Evolutionary conservation across 2,888 invertebrate genomes (phyloP).

Genomic region (Sturmia bella): DNA sequence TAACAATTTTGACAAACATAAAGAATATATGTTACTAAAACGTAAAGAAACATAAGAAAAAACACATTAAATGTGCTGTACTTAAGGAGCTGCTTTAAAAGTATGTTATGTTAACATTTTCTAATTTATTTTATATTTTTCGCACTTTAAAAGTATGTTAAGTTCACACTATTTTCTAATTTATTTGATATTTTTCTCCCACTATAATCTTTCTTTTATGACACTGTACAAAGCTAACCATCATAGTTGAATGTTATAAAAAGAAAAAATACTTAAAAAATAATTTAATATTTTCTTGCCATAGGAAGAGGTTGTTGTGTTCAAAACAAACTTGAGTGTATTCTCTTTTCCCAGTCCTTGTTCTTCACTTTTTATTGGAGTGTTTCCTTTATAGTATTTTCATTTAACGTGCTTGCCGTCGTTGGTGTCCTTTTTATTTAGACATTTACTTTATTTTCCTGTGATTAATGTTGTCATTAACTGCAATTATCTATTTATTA

Average conservation of each 20-base stretch:
- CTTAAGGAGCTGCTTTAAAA: too few relatives aligned
- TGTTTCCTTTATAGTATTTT: constrained; percentile 39
- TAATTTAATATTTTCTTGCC: constrained; percentile 16
- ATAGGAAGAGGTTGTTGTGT: constrained; percentile 45
- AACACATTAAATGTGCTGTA: too few relatives aligned
- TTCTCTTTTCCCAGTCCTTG: constrained; percentile 63
- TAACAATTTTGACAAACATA: too few relatives aligned
- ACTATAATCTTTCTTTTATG: not conserved
- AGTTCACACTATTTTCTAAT: too few relatives aligned
- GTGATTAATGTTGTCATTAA: constrained; percentile 81
- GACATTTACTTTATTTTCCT: constrained; percentile 76
- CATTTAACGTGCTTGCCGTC: constrained; percentile 14
- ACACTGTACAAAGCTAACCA: constrained; percentile 20
- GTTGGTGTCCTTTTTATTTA: constrained; percentile 41
- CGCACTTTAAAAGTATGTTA: too few relatives aligned
- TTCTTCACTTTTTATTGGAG: constrained; percentile 9
- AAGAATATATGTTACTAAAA: too few relatives aligned
- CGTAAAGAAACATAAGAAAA: too few relatives aligned
- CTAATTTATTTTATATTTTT: too few relatives aligned
- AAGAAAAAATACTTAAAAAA: constrained; percentile 1
- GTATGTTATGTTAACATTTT: too few relatives aligned
- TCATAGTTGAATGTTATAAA: not conserved
- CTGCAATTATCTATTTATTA: constrained; percentile 79
- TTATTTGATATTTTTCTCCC: too few relatives aligned
- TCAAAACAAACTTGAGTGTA: constrained; percentile 42